These are phyloP conservation scores for Hedya salicella DNA, from an alignment of 2,888 invertebrate species.

Conservation along the genomic window DNA sequence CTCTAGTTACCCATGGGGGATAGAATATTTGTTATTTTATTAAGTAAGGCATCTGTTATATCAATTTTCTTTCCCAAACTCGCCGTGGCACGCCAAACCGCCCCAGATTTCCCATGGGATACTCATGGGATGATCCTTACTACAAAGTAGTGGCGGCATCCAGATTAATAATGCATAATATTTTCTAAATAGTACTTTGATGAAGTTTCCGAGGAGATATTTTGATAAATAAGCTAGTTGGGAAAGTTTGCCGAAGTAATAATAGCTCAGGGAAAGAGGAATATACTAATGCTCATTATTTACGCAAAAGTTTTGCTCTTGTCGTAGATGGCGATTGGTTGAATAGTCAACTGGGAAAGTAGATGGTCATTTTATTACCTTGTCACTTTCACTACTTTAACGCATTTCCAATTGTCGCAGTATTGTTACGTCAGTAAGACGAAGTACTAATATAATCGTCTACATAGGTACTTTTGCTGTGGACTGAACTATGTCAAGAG, in stretches of 20 bases:
- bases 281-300: no score
- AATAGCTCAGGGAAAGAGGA: no score
- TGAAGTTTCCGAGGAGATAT: not conserved
- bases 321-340: no score
- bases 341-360: no score
- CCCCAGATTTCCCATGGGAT: conserved; percentile 39
- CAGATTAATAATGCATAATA: conserved; percentile 40
- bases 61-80: conserved; percentile 42
- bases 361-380: no score
- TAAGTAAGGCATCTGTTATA: conserved; percentile 27
- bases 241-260: not conserved
- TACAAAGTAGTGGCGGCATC: conserved; percentile 32
- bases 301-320: no score
- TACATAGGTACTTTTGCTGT: no score
- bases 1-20: not conserved
- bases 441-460: no score
- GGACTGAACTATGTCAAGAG: no score
- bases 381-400: no score
- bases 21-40: conserved; percentile 34
- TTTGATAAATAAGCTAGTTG: not conserved
- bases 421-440: no score
- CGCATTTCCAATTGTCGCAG: no score
- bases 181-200: conserved; percentile 27
- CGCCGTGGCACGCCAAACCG: conserved; percentile 36
- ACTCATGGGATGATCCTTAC: conserved; percentile 30